These are phyloP conservation scores for Tragelaphus imberbis DNA, from an alignment of 2,113 vertebrate species.

Conservation along the genomic window DNA sequence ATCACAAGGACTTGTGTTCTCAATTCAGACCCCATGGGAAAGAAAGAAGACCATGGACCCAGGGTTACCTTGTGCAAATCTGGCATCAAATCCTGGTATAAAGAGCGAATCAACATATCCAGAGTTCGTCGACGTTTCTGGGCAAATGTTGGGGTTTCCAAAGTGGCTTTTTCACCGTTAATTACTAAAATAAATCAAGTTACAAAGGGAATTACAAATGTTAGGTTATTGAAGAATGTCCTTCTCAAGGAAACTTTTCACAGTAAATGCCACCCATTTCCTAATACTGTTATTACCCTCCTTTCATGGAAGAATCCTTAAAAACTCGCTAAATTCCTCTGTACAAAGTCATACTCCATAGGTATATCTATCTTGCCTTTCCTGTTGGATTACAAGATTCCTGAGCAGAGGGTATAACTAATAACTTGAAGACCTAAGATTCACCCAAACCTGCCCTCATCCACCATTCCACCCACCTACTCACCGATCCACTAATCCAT, in stretches of 20 bases:
- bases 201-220: background rate
- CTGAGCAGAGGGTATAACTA: background rate
- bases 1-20: background rate
- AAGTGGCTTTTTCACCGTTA: slow-evolving; percentile 99
- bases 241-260: background rate
- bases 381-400: background rate
- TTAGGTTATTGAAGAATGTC: background rate
- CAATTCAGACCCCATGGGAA: background rate
- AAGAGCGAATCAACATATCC: slow-evolving; percentile 97
- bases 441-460: background rate
- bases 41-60: background rate
- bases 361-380: background rate
- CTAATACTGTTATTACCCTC: background rate
- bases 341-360: background rate
- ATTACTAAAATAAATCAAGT: slow-evolving; percentile 86
- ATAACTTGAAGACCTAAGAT: background rate
- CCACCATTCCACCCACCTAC: background rate
- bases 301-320: background rate
- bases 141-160: slow-evolving; percentile 98
- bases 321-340: background rate
- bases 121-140: slow-evolving; percentile 98
- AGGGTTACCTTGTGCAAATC: slow-evolving; percentile 93
- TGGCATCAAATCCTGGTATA: slow-evolving; percentile 96
- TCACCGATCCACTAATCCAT: background rate
- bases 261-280: background rate